phyloP scores from a whole-genome alignment of 2,113 vertebrate genomes.

The Notiomystis cincta region DNA sequence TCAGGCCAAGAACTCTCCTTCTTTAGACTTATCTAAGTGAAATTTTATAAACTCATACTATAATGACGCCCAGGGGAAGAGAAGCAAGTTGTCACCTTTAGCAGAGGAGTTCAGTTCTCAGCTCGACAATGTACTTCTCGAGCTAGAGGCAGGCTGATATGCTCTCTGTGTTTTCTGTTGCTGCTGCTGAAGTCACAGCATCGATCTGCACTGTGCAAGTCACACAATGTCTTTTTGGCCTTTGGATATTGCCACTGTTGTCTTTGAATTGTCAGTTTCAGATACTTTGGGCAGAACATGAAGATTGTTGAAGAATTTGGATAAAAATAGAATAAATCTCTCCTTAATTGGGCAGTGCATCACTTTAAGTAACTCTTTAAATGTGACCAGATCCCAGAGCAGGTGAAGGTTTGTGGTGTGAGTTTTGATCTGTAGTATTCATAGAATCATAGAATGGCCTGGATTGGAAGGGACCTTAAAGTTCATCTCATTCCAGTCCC shows the following conservation, averaged over 20 bases:
- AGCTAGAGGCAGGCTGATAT: background rate
- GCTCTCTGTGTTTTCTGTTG: background rate
- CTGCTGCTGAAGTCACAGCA: background rate
- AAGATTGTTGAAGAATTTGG: background rate
- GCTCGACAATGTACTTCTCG: background rate
- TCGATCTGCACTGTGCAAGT: background rate
- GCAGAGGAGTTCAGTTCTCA: background rate
- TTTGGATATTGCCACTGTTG: background rate
- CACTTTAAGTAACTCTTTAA: background rate
- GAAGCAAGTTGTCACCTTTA: background rate
- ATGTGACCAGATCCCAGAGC: background rate
- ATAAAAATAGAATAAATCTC: background rate
- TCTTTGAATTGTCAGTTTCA: background rate
- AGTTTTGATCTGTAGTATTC: background rate
- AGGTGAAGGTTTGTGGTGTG: background rate
- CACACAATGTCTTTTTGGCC: background rate
- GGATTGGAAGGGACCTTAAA: background rate
- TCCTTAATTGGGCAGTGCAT: background rate
- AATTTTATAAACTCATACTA: background rate
- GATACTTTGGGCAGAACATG: background rate
- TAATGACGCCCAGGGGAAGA: background rate
- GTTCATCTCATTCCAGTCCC: background rate
- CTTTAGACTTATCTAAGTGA: background rate
- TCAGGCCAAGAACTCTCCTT: background rate
- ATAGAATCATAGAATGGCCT: background rate